A percentile compares a stretch with the other conserved stretches of the same genome.
These are phyloP conservation scores for Agapornis canus DNA, from an alignment of 2,797 vertebrate species.

Conservation along the genomic window DNA sequence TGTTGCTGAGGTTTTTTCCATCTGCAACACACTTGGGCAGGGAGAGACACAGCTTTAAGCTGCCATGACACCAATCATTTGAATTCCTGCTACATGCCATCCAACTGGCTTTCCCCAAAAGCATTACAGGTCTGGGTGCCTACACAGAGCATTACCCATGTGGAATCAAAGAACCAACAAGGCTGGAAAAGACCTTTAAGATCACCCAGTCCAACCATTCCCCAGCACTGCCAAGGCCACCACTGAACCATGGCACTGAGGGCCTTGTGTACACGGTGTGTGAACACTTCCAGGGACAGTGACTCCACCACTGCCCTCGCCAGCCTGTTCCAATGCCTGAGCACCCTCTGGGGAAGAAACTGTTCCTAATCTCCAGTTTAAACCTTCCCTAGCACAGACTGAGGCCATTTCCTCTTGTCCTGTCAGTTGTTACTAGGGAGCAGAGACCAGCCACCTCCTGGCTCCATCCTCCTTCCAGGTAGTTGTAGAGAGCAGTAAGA, in stretches of 20 bases:
- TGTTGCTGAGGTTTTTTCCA: not conserved
- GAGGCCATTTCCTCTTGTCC: not conserved
- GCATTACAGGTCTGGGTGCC: not conserved
- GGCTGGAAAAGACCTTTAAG: not conserved
- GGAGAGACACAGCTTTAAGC: not conserved
- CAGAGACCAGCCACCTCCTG: not conserved
- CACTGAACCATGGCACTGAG: not conserved
- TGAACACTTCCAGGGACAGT: not conserved
- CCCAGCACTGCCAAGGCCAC: not conserved
- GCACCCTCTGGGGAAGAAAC: not conserved
- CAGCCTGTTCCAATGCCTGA: not conserved
- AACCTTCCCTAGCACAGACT: not conserved
- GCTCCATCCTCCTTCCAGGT: not conserved
- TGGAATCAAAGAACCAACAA: not conserved
- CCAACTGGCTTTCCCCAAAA: too few species aligned
- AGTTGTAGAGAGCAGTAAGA: not conserved
- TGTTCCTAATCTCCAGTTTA: not conserved
- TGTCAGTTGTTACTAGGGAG: not conserved
- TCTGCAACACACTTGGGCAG: rapidly evolving
- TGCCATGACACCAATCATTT: not conserved
- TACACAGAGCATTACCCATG: not conserved
- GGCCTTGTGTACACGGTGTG: not conserved
- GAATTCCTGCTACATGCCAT: not conserved
- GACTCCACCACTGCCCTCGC: not conserved
- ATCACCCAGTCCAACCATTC: not conserved